Percentiles rank a stretch among this genome's conserved stretches.
These are phyloP conservation scores for Yponomeuta malinellus DNA, from an alignment of 2,888 invertebrate genomes.

Conservation along the genomic window DNA sequence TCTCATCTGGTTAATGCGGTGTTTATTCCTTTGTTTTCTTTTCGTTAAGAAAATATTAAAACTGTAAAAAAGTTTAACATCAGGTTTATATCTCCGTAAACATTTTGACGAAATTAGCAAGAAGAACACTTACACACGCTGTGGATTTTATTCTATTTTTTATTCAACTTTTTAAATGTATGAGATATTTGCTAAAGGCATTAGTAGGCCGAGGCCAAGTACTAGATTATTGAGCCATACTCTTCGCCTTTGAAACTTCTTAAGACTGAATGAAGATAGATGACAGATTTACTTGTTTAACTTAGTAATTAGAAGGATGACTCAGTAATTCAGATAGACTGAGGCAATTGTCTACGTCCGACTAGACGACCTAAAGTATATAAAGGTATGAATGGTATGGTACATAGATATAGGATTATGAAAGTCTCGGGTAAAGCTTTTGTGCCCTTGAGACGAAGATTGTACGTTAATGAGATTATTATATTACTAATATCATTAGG, in stretches of 20 bases:
- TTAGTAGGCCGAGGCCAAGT: too few species aligned
- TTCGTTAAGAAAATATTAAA: conserved; percentile 1
- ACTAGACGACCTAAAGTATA: not conserved
- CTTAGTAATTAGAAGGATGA: not conserved
- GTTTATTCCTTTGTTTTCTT: conserved; percentile 3
- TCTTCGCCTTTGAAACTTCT: too few species aligned
- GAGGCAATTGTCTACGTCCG: not conserved
- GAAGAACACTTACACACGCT: not conserved
- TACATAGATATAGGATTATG: not conserved
- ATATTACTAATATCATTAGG: not conserved
- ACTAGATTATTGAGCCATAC: not conserved
- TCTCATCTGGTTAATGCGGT: not conserved
- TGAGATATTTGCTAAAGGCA: too few species aligned
- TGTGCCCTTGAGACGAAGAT: not conserved
- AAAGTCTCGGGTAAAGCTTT: not conserved
- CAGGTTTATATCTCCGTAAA: not conserved
- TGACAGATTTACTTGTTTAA: not conserved
- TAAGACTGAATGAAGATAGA: too few species aligned
- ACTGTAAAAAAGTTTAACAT: not conserved
- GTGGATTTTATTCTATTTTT: not conserved
- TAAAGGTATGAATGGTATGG: not conserved
- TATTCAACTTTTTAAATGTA: too few species aligned
- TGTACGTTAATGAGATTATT: not conserved
- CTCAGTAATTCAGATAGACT: not conserved
- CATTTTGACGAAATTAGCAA: not conserved